phyloP scores from a whole-genome alignment of 2,113 vertebrate species.

The Chloroceryle aenea region DNA sequence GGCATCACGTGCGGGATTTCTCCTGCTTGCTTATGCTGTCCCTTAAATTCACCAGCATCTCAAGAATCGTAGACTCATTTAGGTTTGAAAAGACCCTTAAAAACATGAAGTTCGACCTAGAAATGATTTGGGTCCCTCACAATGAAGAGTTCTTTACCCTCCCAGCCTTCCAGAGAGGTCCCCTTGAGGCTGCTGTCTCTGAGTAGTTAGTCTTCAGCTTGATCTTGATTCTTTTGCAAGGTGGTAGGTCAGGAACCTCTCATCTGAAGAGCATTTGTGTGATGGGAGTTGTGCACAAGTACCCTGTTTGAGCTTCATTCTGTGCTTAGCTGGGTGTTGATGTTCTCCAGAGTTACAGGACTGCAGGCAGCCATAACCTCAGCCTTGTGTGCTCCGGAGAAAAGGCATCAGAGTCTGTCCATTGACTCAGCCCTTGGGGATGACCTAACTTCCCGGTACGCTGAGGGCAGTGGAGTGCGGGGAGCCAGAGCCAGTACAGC shows the following conservation, averaged over 20 bases:
- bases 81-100: not conserved
- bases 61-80: not conserved
- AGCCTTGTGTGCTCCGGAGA: not conserved
- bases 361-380: not conserved
- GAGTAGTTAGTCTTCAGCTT: not conserved
- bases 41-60: not conserved
- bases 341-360: rapidly evolving
- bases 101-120: not conserved
- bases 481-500: not conserved
- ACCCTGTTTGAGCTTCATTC: rapidly evolving
- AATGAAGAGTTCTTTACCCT: not conserved
- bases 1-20: not conserved
- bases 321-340: not conserved
- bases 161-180: not conserved
- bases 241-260: not conserved
- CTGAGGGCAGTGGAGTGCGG: not conserved
- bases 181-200: not conserved
- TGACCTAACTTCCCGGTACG: rapidly evolving
- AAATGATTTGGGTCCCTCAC: not conserved
- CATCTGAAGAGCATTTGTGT: not conserved
- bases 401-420: not conserved
- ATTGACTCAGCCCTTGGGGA: not conserved
- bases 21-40: not conserved
- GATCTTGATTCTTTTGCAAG: not conserved
- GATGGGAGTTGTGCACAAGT: not conserved